phyloP scores from a whole-genome alignment of 2,113 vertebrate genomes.

The Melanerpes aurifrons region DNA sequence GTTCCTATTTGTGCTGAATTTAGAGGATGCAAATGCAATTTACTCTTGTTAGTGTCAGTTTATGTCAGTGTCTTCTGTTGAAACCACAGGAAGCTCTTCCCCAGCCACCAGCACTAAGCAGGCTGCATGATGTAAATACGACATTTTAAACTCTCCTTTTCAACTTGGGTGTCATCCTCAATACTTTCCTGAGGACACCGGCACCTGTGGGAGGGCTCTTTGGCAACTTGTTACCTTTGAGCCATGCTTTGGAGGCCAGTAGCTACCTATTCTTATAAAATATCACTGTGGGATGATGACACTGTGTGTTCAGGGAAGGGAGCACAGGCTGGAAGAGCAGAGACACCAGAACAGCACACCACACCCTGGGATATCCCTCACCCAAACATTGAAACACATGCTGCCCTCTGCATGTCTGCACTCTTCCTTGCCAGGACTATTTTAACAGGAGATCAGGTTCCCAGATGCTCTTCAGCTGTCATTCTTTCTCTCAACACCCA shows the following conservation, averaged over 20 bases:
- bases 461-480: background rate
- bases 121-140: background rate
- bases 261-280: background rate
- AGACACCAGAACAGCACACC: no score
- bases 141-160: background rate
- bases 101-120: background rate
- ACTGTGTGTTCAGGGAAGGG: background rate
- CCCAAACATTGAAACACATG: background rate
- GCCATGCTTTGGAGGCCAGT: background rate
- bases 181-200: rapidly evolving
- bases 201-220: background rate
- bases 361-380: background rate
- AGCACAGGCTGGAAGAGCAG: background rate
- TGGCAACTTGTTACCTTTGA: background rate
- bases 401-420: background rate
- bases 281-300: background rate
- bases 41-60: background rate
- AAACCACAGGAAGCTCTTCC: background rate
- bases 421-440: background rate
- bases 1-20: background rate
- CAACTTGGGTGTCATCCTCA: background rate
- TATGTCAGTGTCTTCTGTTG: background rate
- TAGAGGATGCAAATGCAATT: background rate
- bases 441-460: background rate
- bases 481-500: background rate